These are phyloP conservation scores for Cassiopea xamachana DNA, from an alignment of 30 jellyfish, hydroid and myxozoan genomes.

Conservation along the genomic window DNA sequence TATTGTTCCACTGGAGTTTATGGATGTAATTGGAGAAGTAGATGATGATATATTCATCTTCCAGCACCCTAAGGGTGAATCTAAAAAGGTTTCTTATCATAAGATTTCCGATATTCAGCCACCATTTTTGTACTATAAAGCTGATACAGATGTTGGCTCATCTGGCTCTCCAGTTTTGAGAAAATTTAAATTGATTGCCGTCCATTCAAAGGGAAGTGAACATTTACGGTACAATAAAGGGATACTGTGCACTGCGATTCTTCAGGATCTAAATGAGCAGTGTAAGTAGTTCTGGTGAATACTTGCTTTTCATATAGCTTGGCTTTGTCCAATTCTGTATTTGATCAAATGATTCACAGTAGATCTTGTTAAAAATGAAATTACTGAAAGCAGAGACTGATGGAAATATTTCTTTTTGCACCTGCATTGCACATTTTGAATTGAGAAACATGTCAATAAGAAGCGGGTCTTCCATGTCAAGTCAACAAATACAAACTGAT, in stretches of 20 bases:
- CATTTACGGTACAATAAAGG: constrained; percentile 86
- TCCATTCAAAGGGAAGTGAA: constrained; percentile 96
- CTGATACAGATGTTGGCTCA: constrained; percentile 97
- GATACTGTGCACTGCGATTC: constrained; percentile 84
- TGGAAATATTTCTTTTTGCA: too few relatives aligned
- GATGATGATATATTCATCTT: constrained; percentile 89
- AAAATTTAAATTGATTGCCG: constrained; percentile 75
- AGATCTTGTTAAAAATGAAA: too few relatives aligned
- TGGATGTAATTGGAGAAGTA: constrained; percentile 35
- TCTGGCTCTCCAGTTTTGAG: constrained; percentile 95
- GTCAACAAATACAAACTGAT: too few relatives aligned
- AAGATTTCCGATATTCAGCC: constrained; percentile 64
- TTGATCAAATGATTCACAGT: too few relatives aligned
- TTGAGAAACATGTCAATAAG: too few relatives aligned
- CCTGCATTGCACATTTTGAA: too few relatives aligned
- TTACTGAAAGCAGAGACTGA: too few relatives aligned
- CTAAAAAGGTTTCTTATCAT: constrained; percentile 87
- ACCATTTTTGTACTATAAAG: constrained; percentile 89
- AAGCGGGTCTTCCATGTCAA: too few relatives aligned
- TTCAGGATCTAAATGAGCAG: constrained; percentile 78
- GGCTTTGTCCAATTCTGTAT: neutral
- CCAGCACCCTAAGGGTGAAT: constrained; percentile 95
- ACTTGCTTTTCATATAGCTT: neutral
- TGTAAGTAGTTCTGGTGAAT: constrained; percentile 57
- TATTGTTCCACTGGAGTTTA: constrained; percentile 85